Percentiles rank a stretch among this genome's conserved stretches.
Conservation (phyloP, 1,140 invertebrate species). For the Ruditapes philippinarum region DNA sequence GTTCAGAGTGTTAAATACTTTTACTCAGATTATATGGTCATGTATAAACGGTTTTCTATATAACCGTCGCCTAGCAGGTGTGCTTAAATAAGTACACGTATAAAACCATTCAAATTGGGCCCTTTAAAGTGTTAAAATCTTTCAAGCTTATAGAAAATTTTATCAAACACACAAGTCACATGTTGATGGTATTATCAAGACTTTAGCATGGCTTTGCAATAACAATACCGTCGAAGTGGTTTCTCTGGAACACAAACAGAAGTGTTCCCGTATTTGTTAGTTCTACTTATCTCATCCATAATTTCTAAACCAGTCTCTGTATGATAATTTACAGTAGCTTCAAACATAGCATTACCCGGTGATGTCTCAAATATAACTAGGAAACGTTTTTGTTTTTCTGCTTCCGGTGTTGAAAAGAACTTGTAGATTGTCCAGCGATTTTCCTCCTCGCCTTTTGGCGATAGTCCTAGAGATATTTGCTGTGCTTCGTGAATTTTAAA, state of each 20-base stretch:
- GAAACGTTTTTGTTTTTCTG: slow-evolving; percentile 71
- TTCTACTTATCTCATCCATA: slow-evolving; percentile 62
- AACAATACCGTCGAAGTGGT: slow-evolving; percentile 55
- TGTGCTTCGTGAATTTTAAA: slow-evolving; percentile 58
- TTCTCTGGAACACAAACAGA: slow-evolving; percentile 62
- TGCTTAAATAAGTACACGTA: no score
- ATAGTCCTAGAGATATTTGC: slow-evolving; percentile 40
- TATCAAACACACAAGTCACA: no score
- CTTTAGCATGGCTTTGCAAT: slow-evolving; percentile 32
- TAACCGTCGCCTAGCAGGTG: no score
- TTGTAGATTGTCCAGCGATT: slow-evolving; percentile 65
- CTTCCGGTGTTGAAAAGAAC: slow-evolving; percentile 78
- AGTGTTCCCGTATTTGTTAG: slow-evolving; percentile 63
- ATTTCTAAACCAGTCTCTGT: slow-evolving; percentile 53
- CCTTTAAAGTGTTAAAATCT: no score
- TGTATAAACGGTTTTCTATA: no score
- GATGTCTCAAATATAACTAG: slow-evolving; percentile 57
- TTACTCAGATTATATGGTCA: no score
- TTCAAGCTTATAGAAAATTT: no score
- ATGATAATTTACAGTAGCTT: slow-evolving; percentile 52
- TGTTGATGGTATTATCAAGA: not conserved
- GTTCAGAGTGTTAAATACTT: no score
- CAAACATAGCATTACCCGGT: slow-evolving; percentile 56
- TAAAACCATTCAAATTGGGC: no score
- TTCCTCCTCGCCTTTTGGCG: slow-evolving; percentile 59